Evolutionary conservation across 2,888 invertebrate species (phyloP), one percentile per base, ranked within the genome.

Genomic region (Malacosoma neustria): DNA sequence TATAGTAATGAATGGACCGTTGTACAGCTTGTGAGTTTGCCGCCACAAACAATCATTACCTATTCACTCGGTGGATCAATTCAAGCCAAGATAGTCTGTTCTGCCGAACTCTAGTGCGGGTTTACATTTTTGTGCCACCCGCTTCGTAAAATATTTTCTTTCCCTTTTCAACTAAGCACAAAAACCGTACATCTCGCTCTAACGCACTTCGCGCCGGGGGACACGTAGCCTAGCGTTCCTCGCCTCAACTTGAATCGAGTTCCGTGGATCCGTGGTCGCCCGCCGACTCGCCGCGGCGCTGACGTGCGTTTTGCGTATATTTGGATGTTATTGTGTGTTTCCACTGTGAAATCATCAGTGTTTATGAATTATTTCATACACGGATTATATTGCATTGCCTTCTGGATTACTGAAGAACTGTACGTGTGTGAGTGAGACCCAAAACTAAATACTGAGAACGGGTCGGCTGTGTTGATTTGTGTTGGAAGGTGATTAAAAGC

Each of bases 401-500:
- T 54, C 54, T 64, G 71, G 62, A 76, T 72, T 54, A 61, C 60
- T 54, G 68, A 71, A 74, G 66, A 68, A 69, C 71, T 74, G 65
- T 67, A 71, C 65, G 59, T 66, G 68, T 64, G 62, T 63, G 55
- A 69, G 74, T 72, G 61, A 59, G 54, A 54, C 60, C 52, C 45
- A 56, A 57, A 55, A 54, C 54, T 50, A 58, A 54, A 69, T 67
- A 59, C 65, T 61, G 74, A 72, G 66, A 68, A 72, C 74, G 66
- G 52, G 63, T 70, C 62, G 70, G 59, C 72, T 67, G 72, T 72
- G 75, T 72, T 68, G 72, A 61, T 76, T 72, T 73, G 64, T 73
- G 79, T 69, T 75, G 75, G 76, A 77, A 80, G 73, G 82, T 85
- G 82, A 80, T 79, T 77, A 80, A 68, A 76, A 73, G 76, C 76